phyloP scores from a whole-genome alignment of 2,113 vertebrate genomes.

The Cebidichthys violaceus region DNA sequence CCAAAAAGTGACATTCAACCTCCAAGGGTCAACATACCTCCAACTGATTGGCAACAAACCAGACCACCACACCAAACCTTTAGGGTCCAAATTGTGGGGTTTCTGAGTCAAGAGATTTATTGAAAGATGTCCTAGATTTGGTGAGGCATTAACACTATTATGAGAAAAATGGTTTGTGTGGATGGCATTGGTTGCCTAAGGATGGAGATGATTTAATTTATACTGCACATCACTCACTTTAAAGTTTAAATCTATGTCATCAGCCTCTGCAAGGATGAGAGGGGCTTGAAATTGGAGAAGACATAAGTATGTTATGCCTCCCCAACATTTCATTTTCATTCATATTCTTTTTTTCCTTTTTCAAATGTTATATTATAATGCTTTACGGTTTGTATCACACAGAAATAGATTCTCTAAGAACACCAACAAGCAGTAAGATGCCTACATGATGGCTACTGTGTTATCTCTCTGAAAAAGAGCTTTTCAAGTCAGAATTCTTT shows the following conservation, averaged over 20 bases:
- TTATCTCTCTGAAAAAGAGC: conserved; percentile 25
- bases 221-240: conserved; percentile 5
- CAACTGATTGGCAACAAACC: too few species aligned
- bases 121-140: background rate
- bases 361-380: conserved; percentile 16
- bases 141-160: background rate
- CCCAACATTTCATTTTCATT: conserved; percentile 3
- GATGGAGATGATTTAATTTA: background rate
- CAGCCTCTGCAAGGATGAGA: conserved; percentile 6
- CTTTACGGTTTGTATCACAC: conserved; percentile 5
- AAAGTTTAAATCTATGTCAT: conserved; percentile 27
- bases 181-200: background rate
- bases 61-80: background rate
- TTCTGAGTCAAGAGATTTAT: background rate
- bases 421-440: conserved; percentile 1
- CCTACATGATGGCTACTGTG: background rate
- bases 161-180: background rate
- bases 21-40: background rate
- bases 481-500: conserved; percentile 32
- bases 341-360: conserved; percentile 6
- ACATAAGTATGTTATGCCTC: conserved; percentile 19
- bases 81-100: background rate
- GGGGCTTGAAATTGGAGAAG: conserved; percentile 9
- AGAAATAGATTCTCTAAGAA: conserved; percentile 1
- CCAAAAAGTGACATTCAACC: background rate